These are phyloP conservation scores for Oncorhynchus mykiss DNA, from an alignment of 2,113 vertebrate genomes.

Conservation along the genomic window DNA sequence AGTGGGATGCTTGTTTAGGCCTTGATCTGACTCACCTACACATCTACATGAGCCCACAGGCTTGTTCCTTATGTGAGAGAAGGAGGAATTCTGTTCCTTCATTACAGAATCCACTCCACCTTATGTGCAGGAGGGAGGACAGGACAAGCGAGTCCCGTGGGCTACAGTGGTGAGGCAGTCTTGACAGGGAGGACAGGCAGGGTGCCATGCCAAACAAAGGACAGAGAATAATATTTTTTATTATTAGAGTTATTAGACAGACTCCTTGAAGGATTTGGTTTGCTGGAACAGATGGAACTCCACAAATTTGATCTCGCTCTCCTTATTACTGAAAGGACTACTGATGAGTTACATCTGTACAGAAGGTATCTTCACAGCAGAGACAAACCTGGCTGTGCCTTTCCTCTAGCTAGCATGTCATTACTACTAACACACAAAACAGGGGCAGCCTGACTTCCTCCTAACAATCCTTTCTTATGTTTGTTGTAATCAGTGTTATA, in stretches of 20 bases:
- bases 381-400: no score
- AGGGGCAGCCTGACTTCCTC: no score
- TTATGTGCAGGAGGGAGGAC: not conserved
- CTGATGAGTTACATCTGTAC: not conserved
- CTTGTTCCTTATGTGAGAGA: slow-evolving; percentile 52
- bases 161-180: not conserved
- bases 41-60: slow-evolving; percentile 43
- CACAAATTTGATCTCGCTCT: not conserved
- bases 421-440: no score
- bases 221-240: not conserved
- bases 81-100: slow-evolving; percentile 36
- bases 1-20: slow-evolving; percentile 25
- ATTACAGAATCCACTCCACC: not conserved
- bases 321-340: not conserved
- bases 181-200: not conserved
- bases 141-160: not conserved
- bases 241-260: not conserved
- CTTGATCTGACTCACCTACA: slow-evolving; percentile 29
- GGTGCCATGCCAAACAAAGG: not conserved
- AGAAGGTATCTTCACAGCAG: not conserved
- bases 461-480: no score
- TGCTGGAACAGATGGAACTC: not conserved
- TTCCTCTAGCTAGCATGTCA: no score
- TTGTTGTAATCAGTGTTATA: no score
- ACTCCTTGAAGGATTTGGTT: not conserved